Evolutionary conservation across 1,140 invertebrate species (phyloP), one percentile per base, ranked within the genome.

Genomic region (Camponotus floridanus): DNA sequence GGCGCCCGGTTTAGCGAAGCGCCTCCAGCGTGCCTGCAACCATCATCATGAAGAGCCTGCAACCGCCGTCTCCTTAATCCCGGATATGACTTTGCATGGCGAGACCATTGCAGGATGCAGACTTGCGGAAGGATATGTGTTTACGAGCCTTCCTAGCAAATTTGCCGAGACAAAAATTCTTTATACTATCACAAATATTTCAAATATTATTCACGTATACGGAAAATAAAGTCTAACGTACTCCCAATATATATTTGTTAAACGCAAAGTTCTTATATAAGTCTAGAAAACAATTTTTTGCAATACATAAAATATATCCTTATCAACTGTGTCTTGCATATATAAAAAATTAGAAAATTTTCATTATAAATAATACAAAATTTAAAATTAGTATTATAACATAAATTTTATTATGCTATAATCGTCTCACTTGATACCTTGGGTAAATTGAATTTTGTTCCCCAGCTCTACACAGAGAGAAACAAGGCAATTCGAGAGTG

Each of bases 11-110:
- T 94, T 92, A 93, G 91, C 92, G 90, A 33, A 80, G 86, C 62
- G 73, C 33, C 36, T 84, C 55, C 57, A 51, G 81, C 57, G 55
- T 71, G 86, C 64, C 79, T 76, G 70, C 87, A 90, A 91, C 87
- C 78, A 88, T 90, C 84, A 42, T 45, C 36, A 74, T 86, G 76
- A 90, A 90, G 90, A 88, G 87, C 74, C 36, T 91, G 87, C 89
- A 90, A 90, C 90, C 90, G 33, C 79, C 87, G 73, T 91, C 92
- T 91, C 91, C 93, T 93, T 93, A 93, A 93, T 94, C 91, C 92
- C 73, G 88, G 91, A 91, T 92, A 92, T 91, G 91, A 92, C 87
- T 88, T 88, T 70, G 79, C 84, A 61, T 36, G 45, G 84, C 79
- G 76, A 85, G 62, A 71, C 62, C 57, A 74, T 71, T 70, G 11